Percentiles rank a stretch among this genome's conserved stretches.
These are phyloP conservation scores for Myotis davidii DNA, from an alignment of 2,113 vertebrate genomes.

Conservation along the genomic window DNA sequence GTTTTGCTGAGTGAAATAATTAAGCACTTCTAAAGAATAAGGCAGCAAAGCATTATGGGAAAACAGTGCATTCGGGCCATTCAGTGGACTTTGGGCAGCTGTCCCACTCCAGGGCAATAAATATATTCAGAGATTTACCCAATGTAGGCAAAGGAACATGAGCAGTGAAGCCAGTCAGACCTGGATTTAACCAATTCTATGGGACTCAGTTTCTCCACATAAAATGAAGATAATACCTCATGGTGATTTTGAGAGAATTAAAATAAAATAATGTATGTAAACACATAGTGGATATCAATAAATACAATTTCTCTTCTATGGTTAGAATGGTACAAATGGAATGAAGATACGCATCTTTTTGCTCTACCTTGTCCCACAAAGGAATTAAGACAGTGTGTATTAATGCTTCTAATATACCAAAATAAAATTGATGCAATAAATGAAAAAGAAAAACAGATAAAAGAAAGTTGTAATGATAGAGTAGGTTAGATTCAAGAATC, in stretches of 20 bases:
- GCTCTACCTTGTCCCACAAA: background rate
- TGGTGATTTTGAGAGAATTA: background rate
- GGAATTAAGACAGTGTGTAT: background rate
- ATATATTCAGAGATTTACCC: background rate
- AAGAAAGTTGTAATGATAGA: background rate
- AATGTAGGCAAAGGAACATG: rapidly evolving
- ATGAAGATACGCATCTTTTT: background rate
- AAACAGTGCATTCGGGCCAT: background rate
- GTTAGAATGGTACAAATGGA: background rate
- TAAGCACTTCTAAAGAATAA: conserved; percentile 60
- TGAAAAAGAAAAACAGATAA: background rate
- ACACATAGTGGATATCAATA: background rate
- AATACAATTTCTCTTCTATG: background rate
- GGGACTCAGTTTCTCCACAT: background rate
- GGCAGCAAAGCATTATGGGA: conserved; percentile 45
- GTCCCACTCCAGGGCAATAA: background rate
- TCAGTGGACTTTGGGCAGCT: background rate
- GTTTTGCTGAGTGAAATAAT: conserved; percentile 65
- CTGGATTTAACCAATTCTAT: background rate
- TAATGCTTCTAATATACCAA: background rate
- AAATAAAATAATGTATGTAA: background rate
- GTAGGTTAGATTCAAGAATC: background rate
- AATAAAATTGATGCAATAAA: background rate
- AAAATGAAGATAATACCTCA: background rate
- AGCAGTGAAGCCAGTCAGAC: background rate